Base-by-base conservation (phyloP, 2,797 vertebrate species). In the Cossypha dichroa region DNA sequence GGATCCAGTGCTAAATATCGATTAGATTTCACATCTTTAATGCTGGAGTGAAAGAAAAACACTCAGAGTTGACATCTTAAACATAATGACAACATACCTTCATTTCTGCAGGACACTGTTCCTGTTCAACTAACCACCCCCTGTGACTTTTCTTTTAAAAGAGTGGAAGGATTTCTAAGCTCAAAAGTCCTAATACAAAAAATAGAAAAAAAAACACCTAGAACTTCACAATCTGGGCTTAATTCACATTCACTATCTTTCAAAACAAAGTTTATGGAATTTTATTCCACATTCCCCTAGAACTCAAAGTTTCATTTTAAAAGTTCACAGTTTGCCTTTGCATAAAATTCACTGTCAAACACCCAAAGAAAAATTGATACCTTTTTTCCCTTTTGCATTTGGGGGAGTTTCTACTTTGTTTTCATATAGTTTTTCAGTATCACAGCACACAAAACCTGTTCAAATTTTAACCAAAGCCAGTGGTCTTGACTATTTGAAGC, bases 1-100 rank as follows among this genome's bases (percentile, higher is more conserved):
- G 99, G 99, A 97, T 99, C 98, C 95, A 99, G 90, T 45, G 98
- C 97, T 59, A 99, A 97, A 59, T 97, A 90, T 1, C 5, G 17
- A 94, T 98, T 98, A 8, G 59, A 85, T 63, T 85, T 87, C 74
- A 98, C 34, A 60, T 97, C 83, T 4, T 91, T 62, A 38, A n/a
- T 51, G 13, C 98, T 98, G 94, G 10, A 74, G 86, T 16, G 45
- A 66, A 82, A 69, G 23, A 49, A 64, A 76, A 59, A 25, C 48
- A 25, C 38, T 79, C 46, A 60, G 66, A 55, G n/a, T 18, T 31
- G 41, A 64, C 20, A 33, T 11, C n/a, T 75, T 9, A 38, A 58
- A 66, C 14, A 33, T 0, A 43, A 28, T 7, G 8, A 64, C 15
- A 54, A 69, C 8, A 21, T 2, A 40, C 22, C 63, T 90, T 12